Evolutionary conservation across 2,888 invertebrate genomes (phyloP), one percentile per base, ranked within the genome.

Genomic region (Dryobota labecula): DNA sequence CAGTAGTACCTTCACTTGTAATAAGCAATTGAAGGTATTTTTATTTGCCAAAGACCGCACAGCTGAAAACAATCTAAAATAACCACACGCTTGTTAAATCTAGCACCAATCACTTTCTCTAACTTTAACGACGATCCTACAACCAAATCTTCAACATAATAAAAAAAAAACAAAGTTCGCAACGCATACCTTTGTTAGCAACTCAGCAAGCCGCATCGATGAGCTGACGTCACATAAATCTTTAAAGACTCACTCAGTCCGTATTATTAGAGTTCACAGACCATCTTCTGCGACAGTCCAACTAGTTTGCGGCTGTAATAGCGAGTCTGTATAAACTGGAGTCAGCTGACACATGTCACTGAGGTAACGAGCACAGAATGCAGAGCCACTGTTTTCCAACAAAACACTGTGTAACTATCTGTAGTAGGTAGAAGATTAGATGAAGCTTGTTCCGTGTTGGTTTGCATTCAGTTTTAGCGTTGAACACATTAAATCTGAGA

Each of bases 281-380:
- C 73, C 73, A 84, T 84, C 84, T 84, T 84, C 74, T 69, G 64
- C 69, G 82, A 78, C 82, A 78, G 70, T 60, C 73, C 75, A 86
- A 86, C 84, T 84, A 79, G 86, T 84, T 86, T 76, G 84, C 76
- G 72, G 75, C 76, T 77, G 84, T 78, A 78, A 85, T 76, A 84
- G 79, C 75, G 61, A 82, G 70, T 70, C 70, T 27, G 84, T 85
- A 84, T 65, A 78, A 88, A 85, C 85, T 84, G 83, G 80, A 88
- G 86, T 88, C 85, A 88, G 84, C 83, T 86, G 89, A 85, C 87
- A 84, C 82, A 82, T 85, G 88, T 89, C 90, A 90, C 83, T 63
- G 71, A 78, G 65, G 85, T 88, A 90, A 90, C 89, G 87, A 90
- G 90, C 84, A 81, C 78, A 83, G 88, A 89, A 90, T 89, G 88